phyloP scores from a whole-genome alignment of 2,888 invertebrate genomes.

The Hypomecis punctinalis region DNA sequence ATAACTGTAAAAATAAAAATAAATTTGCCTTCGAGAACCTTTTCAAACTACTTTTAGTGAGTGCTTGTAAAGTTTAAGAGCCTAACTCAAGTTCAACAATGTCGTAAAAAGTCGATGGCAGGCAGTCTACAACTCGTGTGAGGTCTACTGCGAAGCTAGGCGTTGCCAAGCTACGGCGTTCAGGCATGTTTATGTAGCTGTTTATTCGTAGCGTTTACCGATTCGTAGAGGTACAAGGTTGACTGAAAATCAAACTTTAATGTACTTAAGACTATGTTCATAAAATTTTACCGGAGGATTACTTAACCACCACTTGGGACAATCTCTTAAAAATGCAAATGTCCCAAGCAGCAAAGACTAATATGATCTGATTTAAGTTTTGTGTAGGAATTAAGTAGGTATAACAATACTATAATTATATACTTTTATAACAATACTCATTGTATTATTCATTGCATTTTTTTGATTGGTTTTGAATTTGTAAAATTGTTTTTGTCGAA shows the following conservation, averaged over 20 bases:
- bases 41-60: constrained; percentile 24
- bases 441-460: too few species aligned
- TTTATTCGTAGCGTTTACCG: constrained; percentile 17
- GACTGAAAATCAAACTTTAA: constrained; percentile 3
- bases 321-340: too few species aligned
- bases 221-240: constrained; percentile 27
- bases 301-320: too few species aligned
- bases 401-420: too few species aligned
- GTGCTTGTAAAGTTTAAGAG: constrained; percentile 27
- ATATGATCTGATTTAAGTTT: too few species aligned
- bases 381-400: too few species aligned
- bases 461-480: too few species aligned
- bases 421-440: too few species aligned
- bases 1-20: constrained; percentile 25
- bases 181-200: constrained; percentile 10
- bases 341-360: too few species aligned
- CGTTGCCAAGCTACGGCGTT: constrained; percentile 34
- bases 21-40: constrained; percentile 21
- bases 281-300: not conserved
- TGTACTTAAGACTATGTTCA: not conserved
- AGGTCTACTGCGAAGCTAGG: constrained; percentile 36
- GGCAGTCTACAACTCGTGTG: constrained; percentile 34
- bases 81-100: constrained; percentile 17
- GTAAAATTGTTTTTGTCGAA: too few species aligned
- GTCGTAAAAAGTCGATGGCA: constrained; percentile 30